A percentile compares a stretch with the other conserved stretches of the same genome.
These are phyloP conservation scores for Opisthocomus hoazin DNA, from an alignment of 2,113 vertebrate genomes.

Conservation along the genomic window DNA sequence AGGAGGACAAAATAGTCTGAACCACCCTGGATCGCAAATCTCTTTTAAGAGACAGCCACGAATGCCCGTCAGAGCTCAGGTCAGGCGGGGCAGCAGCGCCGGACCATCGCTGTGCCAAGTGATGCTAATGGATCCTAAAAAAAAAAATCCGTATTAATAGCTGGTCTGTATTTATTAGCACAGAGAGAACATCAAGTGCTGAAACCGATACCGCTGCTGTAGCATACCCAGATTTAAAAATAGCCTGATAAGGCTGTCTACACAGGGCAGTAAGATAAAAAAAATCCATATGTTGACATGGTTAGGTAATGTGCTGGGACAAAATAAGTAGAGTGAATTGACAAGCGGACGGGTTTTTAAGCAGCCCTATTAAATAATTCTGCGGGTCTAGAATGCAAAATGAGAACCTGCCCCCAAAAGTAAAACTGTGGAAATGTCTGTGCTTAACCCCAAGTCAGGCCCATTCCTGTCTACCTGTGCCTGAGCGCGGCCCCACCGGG, in stretches of 20 bases:
- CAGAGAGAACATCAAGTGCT: constrained; percentile 34
- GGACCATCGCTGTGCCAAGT: background rate
- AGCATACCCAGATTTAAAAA: constrained; percentile 17
- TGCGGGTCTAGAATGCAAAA: background rate
- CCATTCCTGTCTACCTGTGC: background rate
- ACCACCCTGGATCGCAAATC: background rate
- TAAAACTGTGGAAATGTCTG: background rate
- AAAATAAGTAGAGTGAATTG: background rate
- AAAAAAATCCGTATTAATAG: constrained; percentile 12
- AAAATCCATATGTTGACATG: constrained; percentile 35
- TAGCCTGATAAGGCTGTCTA: background rate
- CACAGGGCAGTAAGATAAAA: background rate
- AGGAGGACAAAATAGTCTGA: background rate
- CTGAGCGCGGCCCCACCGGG: background rate
- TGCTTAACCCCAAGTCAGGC: background rate
- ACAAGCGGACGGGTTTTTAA: background rate
- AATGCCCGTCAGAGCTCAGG: background rate
- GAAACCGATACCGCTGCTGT: background rate
- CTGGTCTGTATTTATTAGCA: constrained; percentile 40
- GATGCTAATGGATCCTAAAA: constrained; percentile 24
- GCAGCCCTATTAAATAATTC: constrained; percentile 4
- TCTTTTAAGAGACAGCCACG: background rate
- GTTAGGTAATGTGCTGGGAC: constrained; percentile 9
- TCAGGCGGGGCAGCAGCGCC: background rate
- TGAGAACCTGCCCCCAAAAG: background rate